Evolutionary conservation across 2,797 vertebrate genomes (phyloP).

Genomic region (Poecilia picta): DNA sequence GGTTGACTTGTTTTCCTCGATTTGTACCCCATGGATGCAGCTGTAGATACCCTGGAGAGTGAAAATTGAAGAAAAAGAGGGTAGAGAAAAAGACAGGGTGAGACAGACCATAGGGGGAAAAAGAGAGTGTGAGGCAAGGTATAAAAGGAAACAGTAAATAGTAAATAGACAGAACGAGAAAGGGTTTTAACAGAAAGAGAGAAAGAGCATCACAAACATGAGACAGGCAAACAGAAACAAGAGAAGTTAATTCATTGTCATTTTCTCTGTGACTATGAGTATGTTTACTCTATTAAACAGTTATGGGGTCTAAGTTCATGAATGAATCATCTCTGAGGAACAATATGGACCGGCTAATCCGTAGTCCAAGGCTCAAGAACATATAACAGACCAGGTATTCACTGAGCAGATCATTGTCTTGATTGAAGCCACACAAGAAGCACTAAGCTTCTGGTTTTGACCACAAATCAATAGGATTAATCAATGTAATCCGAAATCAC

Average conservation of each 20-base stretch:
- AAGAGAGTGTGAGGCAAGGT: slow-evolving; percentile 38
- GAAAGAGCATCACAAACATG: slow-evolving; percentile 11
- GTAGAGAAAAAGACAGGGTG: slow-evolving; percentile 56
- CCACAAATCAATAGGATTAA: slow-evolving; percentile 62
- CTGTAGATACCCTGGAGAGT: slow-evolving; percentile 95
- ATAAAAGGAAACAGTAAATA: slow-evolving; percentile 37
- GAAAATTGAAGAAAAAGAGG: slow-evolving; percentile 51
- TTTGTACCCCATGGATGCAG: slow-evolving; percentile 98
- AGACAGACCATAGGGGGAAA: slow-evolving; percentile 50
- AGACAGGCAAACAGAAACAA: slow-evolving; percentile 48
- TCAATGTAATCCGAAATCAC: slow-evolving; percentile 66
- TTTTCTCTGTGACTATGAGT: slow-evolving; percentile 53
- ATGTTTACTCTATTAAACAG: slow-evolving; percentile 71
- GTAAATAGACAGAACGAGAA: slow-evolving; percentile 2
- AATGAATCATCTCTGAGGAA: slow-evolving; percentile 56
- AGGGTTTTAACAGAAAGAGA: neutral
- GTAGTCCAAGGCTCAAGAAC: slow-evolving; percentile 28
- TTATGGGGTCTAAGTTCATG: slow-evolving; percentile 66
- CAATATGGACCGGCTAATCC: slow-evolving; percentile 33
- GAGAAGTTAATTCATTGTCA: slow-evolving; percentile 63
- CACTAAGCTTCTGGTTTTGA: slow-evolving; percentile 50
- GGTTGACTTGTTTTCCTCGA: slow-evolving; percentile 95
- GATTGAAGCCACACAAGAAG: slow-evolving; percentile 57
- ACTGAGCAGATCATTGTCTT: slow-evolving; percentile 49
- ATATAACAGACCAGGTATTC: slow-evolving; percentile 24